Evolutionary conservation across 2,113 vertebrate genomes (phyloP).

Genomic region (Poecile atricapillus): DNA sequence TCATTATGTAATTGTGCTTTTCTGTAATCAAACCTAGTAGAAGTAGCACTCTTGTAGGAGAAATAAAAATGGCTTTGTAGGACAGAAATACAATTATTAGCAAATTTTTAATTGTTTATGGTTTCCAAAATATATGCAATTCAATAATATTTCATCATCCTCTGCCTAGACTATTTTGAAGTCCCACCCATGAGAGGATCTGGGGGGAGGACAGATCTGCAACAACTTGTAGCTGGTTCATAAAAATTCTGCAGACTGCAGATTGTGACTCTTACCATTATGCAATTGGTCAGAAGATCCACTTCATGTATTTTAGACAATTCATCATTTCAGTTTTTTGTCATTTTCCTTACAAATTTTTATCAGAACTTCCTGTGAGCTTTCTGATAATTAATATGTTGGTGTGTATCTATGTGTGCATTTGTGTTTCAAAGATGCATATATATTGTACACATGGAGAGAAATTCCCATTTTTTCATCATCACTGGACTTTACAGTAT

Average conservation of each 20-base stretch:
- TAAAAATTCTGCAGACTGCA: not conserved
- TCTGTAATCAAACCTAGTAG: not conserved
- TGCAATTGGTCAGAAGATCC: not conserved
- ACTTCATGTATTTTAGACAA: not conserved
- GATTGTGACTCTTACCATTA: not conserved
- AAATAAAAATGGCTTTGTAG: not conserved
- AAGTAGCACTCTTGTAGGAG: not conserved
- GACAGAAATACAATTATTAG: not conserved
- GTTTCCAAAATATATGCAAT: not conserved
- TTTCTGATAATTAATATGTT: not conserved
- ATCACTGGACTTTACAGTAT: not conserved
- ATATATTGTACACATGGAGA: not conserved
- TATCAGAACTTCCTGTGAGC: not conserved
- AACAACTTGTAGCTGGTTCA: not conserved
- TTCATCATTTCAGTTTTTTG: not conserved
- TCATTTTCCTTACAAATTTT: not conserved
- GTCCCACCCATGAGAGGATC: not conserved
- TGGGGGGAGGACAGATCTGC: not conserved
- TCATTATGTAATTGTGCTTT: not conserved
- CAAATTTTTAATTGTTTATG: not conserved
- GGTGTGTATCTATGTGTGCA: fast-evolving
- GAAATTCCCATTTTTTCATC: not conserved
- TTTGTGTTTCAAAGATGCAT: not conserved
- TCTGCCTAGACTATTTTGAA: not conserved
- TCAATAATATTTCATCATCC: not conserved